Conservation (phyloP, 2,888 invertebrate genomes). For the Caenorhabditis wallacei region DNA sequence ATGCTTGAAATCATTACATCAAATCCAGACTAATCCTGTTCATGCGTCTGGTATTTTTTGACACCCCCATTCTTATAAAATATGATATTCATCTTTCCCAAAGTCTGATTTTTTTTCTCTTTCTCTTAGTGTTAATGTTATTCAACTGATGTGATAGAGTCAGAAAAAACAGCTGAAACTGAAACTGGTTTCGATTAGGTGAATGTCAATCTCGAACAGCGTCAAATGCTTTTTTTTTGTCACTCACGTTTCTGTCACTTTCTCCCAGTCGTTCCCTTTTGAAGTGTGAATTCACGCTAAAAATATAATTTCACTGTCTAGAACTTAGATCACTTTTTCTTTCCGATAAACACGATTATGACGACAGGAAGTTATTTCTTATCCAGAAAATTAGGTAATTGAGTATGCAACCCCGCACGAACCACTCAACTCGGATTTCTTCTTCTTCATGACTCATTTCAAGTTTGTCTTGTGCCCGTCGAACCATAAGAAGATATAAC, state of each 20-base stretch:
- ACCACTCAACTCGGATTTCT: neutral
- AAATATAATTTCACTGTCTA: constrained; percentile 2
- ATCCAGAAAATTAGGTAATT: neutral
- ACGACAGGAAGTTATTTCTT: constrained; percentile 7
- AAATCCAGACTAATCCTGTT: constrained; percentile 40
- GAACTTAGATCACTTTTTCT: neutral
- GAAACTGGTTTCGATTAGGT: neutral
- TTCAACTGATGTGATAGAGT: neutral
- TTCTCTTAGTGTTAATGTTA: neutral
- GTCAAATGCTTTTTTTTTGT: neutral
- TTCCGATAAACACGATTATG: neutral
- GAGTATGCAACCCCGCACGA: neutral
- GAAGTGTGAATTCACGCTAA: neutral
- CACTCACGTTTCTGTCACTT: neutral
- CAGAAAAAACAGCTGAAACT: constrained; percentile 17
- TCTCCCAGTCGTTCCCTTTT: neutral
- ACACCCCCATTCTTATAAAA: constrained; percentile 23
- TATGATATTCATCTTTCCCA: neutral
- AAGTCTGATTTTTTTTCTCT: neutral
- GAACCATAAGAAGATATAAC: constrained; percentile 29
- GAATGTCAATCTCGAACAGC: constrained; percentile 6
- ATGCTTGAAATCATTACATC: constrained; percentile 39
- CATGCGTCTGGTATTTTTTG: constrained; percentile 34
- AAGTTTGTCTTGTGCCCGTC: neutral
- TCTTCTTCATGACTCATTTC: constrained; percentile 4